Conservation (phyloP, 2,888 invertebrate genomes). For the Rhaphigaster nebulosa region DNA sequence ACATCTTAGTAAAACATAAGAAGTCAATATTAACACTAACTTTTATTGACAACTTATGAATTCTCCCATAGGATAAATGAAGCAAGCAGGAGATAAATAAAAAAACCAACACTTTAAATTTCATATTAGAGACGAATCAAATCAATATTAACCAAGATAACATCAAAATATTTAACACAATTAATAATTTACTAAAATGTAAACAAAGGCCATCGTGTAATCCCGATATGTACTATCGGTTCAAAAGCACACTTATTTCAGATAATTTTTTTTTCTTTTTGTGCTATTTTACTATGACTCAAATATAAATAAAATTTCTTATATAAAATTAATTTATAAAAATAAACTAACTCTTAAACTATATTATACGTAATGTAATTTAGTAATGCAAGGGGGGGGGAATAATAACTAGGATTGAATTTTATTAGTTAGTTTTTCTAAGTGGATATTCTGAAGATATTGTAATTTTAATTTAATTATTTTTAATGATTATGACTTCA, state of each 20-base stretch:
- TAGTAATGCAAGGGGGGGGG: not conserved
- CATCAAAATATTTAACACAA: slow-evolving; percentile 1
- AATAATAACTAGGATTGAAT: not conserved
- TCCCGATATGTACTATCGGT: slow-evolving; percentile 27
- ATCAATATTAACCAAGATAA: not conserved
- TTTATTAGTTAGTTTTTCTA: not conserved
- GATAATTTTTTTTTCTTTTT: not conserved
- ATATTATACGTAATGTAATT: not conserved
- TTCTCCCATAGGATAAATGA: slow-evolving; percentile 68
- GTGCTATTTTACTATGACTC: not conserved
- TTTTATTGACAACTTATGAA: slow-evolving; percentile 75
- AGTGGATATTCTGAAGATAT: not conserved
- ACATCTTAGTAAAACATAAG: not conserved
- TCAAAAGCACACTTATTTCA: slow-evolving; percentile 23
- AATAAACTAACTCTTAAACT: not conserved
- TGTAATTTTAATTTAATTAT: not conserved
- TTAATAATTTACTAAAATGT: not conserved
- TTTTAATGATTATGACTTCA: not conserved
- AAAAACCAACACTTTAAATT: not conserved
- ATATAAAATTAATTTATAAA: not conserved
- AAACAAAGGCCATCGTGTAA: slow-evolving; percentile 20
- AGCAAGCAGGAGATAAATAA: not conserved
- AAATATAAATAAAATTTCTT: not conserved
- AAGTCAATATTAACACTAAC: slow-evolving; percentile 69
- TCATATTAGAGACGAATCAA: not conserved